Evolutionary conservation across 1,140 invertebrate genomes (phyloP), one percentile per base, ranked within the genome.

Genomic region (Chironomus tepperi): DNA sequence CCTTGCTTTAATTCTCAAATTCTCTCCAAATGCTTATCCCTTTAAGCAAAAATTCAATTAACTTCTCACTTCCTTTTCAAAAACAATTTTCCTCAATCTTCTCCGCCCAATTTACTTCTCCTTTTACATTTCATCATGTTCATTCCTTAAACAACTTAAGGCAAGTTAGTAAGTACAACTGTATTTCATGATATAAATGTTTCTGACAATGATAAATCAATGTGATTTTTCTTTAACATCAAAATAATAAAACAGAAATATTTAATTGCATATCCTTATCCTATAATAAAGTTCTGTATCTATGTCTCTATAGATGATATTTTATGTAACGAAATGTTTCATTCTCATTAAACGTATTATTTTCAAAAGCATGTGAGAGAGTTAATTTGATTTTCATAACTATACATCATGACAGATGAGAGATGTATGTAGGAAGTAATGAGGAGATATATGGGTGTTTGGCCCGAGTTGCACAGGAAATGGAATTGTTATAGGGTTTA

Each of bases 141-240:
- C 24, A 34, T 2, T 34, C 24, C 24, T 34, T 34, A 34, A 34
- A 34, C 24, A 34, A 34, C 24, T 34, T 34, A 34, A 34, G 24
- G 24, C 24, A 34, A 34, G 24, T 34, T 34, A 57, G 47, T 57
- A 15, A 15, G 12, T 57, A n/a, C 12, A 12, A n/a, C 3, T 15
- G 9, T 15, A n/a, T 57, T 57, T 57, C 12, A n/a, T 15, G 8
- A 57, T 15, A 15, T 57, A 57, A 12, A 12, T 57, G 47, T 57
- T 57, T 57, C n/a, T 57, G 47, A 57, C 47, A 57, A 57, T 57
- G 47, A 57, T 57, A 57, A 57, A 57, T 57, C 47, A 57, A 57
- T 57, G 47, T 57, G 10, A 15, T 57, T 57, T 57, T 57, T 47
- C 8, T 10, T 8, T 57, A 15, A 57, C 47, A 15, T 57, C 12